These are phyloP conservation scores for Cataglyphis livida DNA, from an alignment of 2,888 invertebrate species.

Conservation along the genomic window DNA sequence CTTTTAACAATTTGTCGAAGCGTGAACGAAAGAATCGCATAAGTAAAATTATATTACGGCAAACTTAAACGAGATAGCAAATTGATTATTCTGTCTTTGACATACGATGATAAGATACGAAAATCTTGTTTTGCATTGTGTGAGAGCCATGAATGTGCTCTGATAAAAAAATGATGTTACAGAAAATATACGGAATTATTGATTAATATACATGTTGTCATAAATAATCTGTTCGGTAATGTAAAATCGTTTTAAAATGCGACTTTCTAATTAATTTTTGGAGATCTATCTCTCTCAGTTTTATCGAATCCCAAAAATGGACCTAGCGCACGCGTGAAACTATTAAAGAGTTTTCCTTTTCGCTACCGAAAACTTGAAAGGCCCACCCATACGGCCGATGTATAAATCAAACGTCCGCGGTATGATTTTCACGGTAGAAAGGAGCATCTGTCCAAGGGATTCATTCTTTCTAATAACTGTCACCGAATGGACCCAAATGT, in stretches of 20 bases:
- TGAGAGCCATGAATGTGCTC: not conserved
- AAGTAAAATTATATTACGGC: not conserved
- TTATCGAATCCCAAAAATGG: constrained; percentile 68
- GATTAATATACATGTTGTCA: not conserved
- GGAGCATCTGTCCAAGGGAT: constrained; percentile 67
- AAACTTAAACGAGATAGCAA: not conserved
- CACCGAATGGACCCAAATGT: constrained; percentile 60
- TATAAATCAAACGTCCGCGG: constrained; percentile 71
- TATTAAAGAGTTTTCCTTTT: constrained; percentile 71
- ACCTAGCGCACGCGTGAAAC: constrained; percentile 68
- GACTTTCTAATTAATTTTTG: constrained; percentile 32
- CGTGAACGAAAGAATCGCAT: not conserved
- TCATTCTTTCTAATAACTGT: constrained; percentile 74
- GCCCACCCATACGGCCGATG: constrained; percentile 74
- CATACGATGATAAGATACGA: not conserved
- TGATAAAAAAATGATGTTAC: not conserved
- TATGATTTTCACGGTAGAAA: constrained; percentile 63
- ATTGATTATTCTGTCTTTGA: not conserved
- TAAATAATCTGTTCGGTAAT: constrained; percentile 23
- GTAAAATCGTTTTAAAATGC: constrained; percentile 57
- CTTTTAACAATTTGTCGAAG: not conserved
- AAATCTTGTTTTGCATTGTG: not conserved
- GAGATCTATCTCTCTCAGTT: constrained; percentile 58
- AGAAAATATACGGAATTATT: not conserved
- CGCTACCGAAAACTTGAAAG: constrained; percentile 65